Evolutionary conservation across 1,140 invertebrate species (phyloP), one percentile per base, ranked within the genome.

Genomic region (Penaeus japonicus): DNA sequence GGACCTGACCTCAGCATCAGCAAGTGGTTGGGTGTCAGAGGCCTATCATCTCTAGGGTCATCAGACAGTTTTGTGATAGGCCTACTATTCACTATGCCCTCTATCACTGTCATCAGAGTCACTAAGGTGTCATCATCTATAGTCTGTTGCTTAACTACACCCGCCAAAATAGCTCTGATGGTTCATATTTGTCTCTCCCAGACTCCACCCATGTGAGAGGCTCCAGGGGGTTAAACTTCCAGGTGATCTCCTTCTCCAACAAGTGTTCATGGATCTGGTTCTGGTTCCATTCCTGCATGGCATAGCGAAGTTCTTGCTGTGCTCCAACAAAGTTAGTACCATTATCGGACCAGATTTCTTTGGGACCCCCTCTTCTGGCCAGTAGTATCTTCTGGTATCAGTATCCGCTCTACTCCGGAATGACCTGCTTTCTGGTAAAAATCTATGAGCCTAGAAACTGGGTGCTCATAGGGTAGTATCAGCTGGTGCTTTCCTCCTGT

Each of bases 251-350:
- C 32, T 53, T 27, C 32, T 79, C 20, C 32, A 39, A 0, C 18
- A 79, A 7, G 20, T n/a, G 53, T 39, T 32, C 32, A 24, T 79
- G n/a, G n/a, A 79, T 53, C n/a, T n/a, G n/a, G 22, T 5, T 24
- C 22, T n/a, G n/a, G 53, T 79, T 79, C n/a, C 77, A 35, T 7
- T 79, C 15, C 22, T 79, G n/a, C 0, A 32, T 79, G 22, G n/a
- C 24, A 7, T 24, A 18, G 5, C 22, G 10, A 7, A 82, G 24
- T 24, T 82, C 54, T 22, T n/a, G 39, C 17, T 86, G 39, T 2
- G n/a, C 84, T 30, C 73, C 22, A 30, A 57, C 10, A 18, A 86
- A 80, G 32, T 80, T 86, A 39, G 84, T 86, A 22, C 39, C 73
- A 59, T 79, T 54, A 57, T 79, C 84, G 12, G 62, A 53, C 35